Conservation (phyloP, 2,888 invertebrate genomes). For the Yponomeuta plumbellus region DNA sequence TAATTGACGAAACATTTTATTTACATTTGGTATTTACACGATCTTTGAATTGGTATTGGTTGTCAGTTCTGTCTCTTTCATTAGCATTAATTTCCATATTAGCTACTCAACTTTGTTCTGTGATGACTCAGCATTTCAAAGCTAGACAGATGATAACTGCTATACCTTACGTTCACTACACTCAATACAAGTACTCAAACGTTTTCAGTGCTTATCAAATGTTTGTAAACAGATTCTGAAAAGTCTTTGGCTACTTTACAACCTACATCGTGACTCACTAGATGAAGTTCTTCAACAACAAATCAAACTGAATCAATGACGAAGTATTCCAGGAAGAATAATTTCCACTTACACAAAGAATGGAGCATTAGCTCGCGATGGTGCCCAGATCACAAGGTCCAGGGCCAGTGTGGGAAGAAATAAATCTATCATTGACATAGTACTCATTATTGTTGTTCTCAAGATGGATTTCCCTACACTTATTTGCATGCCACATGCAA, state of each 20-base stretch:
- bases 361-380: constrained; percentile 33
- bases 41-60: not conserved
- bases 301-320: constrained; percentile 24
- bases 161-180: too few species aligned
- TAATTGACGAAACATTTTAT: not conserved
- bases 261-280: too few species aligned
- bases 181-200: too few species aligned
- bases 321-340: constrained; percentile 47
- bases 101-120: not conserved
- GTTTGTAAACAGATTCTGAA: too few species aligned
- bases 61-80: not conserved
- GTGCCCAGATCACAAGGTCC: not conserved
- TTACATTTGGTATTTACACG: not conserved
- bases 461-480: constrained; percentile 41
- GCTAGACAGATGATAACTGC: too few species aligned
- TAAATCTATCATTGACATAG: constrained; percentile 56
- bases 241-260: too few species aligned
- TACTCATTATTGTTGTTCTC: constrained; percentile 41
- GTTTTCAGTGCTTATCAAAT: too few species aligned
- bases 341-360: constrained; percentile 38
- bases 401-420: constrained; percentile 49
- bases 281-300: not conserved
- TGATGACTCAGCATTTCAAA: not conserved
- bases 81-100: not conserved
- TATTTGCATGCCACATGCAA: constrained; percentile 11